These are phyloP conservation scores for Perca flavescens DNA, from an alignment of 2,113 vertebrate genomes.

Conservation along the genomic window DNA sequence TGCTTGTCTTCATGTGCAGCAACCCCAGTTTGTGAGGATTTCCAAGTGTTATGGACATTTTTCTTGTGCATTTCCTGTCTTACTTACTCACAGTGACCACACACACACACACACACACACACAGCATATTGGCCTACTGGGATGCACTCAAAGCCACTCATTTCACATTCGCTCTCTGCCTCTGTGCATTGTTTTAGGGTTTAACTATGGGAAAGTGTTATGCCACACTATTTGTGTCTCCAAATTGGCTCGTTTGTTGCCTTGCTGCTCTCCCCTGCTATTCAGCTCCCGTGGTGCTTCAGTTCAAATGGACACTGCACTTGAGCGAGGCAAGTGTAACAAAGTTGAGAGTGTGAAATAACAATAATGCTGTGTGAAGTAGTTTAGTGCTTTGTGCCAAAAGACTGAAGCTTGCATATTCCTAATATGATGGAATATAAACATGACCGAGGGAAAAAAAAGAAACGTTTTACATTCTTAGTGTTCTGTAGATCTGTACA, in stretches of 20 bases:
- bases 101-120: slow-evolving; percentile 37
- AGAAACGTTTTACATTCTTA: background rate
- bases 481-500: background rate
- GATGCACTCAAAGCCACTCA: slow-evolving; percentile 70
- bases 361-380: slow-evolving; percentile 36
- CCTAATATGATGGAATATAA: slow-evolving; percentile 9
- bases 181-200: slow-evolving; percentile 63
- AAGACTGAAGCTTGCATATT: background rate
- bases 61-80: slow-evolving; percentile 43
- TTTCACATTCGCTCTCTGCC: slow-evolving; percentile 66
- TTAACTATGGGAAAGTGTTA: slow-evolving; percentile 73
- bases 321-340: slow-evolving; percentile 39
- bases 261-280: slow-evolving; percentile 35
- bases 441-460: background rate
- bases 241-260: slow-evolving; percentile 77
- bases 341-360: slow-evolving; percentile 39
- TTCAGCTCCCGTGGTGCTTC: slow-evolving; percentile 49
- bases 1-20: slow-evolving; percentile 21
- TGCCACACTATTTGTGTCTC: slow-evolving; percentile 66
- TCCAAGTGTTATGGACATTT: slow-evolving; percentile 58
- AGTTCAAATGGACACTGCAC: slow-evolving; percentile 53
- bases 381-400: slow-evolving; percentile 5
- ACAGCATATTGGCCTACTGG: slow-evolving; percentile 58
- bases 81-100: slow-evolving; percentile 29
- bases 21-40: slow-evolving; percentile 43